A percentile compares a stretch with the other conserved stretches of the same genome.
These are phyloP conservation scores for Gymnopithys bicolor DNA, from an alignment of 2,797 vertebrate species.

Conservation along the genomic window DNA sequence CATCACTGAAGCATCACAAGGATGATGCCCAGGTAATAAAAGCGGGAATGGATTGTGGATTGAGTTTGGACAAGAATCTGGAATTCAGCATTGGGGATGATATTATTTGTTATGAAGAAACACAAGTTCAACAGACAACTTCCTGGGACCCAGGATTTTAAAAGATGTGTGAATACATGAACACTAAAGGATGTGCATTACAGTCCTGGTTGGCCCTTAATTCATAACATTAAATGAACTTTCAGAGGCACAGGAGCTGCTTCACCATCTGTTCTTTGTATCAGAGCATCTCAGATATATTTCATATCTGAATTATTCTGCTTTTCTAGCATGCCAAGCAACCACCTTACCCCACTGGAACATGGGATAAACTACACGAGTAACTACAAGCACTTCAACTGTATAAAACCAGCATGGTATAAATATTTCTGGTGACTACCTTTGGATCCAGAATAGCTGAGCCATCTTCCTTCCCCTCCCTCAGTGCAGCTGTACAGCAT, in stretches of 20 bases:
- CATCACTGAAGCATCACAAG: constrained; percentile 89
- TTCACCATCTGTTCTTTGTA: not conserved
- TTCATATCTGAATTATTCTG: not conserved
- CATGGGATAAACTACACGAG: not conserved
- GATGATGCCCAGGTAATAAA: constrained; percentile 85
- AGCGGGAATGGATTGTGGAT: constrained; percentile 91
- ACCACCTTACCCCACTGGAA: not conserved
- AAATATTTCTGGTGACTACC: not conserved
- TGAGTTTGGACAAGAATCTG: constrained; percentile 81
- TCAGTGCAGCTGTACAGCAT: not conserved
- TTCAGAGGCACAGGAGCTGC: not conserved
- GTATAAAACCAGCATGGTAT: rapidly evolving
- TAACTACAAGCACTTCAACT: not conserved
- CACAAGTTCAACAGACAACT: constrained; percentile 76
- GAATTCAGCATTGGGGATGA: constrained; percentile 85
- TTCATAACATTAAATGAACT: constrained; percentile 9
- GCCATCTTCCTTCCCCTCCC: not conserved
- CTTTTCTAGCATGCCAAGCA: not conserved
- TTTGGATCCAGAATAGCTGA: not conserved
- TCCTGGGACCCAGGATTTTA: constrained; percentile 96
- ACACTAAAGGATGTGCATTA: not conserved
- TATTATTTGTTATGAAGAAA: constrained; percentile 86
- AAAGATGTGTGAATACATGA: not conserved
- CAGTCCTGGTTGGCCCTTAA: not conserved
- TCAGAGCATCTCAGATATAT: not conserved